phyloP scores from a whole-genome alignment of 1,140 invertebrate genomes.

The Tachypleus tridentatus region DNA sequence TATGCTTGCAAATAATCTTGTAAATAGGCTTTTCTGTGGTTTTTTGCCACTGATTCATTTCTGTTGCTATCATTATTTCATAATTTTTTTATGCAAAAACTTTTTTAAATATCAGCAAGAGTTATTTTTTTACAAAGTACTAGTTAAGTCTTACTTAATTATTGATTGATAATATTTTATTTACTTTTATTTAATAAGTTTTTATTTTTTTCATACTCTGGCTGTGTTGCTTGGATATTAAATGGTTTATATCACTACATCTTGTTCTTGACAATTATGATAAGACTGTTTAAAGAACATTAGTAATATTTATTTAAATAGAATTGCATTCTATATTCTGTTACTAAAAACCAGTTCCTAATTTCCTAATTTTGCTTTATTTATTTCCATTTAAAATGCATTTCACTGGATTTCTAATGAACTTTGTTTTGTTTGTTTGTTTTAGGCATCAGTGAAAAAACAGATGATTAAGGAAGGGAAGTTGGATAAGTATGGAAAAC shows the following conservation, averaged over 20 bases:
- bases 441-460: constrained; percentile 75
- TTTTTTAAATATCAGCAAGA: too few relatives aligned
- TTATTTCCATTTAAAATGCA: neutral
- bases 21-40: too few relatives aligned
- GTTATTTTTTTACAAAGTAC: too few relatives aligned
- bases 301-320: constrained; percentile 4
- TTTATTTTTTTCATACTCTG: too few relatives aligned
- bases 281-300: neutral
- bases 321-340: neutral
- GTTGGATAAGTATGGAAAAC: constrained; percentile 90
- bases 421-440: constrained; percentile 3
- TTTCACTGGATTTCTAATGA: neutral
- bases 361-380: neutral
- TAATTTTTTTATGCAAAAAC: too few relatives aligned
- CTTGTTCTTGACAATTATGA: neutral
- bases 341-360: neutral
- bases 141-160: too few relatives aligned
- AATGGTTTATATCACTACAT: neutral
- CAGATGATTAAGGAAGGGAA: constrained; percentile 78
- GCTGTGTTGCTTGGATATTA: too few relatives aligned
- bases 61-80: too few relatives aligned
- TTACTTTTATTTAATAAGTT: too few relatives aligned
- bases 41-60: too few relatives aligned
- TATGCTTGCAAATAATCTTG: too few relatives aligned
- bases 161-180: too few relatives aligned